Base-by-base conservation (phyloP, 2,797 vertebrate species). In the Hybognathus amarus region DNA sequence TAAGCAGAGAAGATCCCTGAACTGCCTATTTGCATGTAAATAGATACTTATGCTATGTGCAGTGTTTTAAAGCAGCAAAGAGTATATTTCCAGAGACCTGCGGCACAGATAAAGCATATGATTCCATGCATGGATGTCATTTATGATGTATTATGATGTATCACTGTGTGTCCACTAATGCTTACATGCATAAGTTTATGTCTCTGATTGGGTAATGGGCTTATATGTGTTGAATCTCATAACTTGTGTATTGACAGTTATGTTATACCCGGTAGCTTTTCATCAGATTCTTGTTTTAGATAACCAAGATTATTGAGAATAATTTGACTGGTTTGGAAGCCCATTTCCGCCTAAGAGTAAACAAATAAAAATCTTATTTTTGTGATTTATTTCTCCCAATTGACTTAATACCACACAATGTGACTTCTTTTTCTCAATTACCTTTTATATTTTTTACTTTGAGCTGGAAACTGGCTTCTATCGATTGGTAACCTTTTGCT, bases 21-120 rank as follows among this genome's bases (percentile, higher is more conserved):
- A 79, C 85, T 61, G 77, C 68, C 45, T 70, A 77, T 91, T 88
- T 88, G 80, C 85, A 89, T 89, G 59, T 83, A 89, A 89, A 91
- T 80, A 87, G 85, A 89, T 77, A 66, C 85, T 85, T 78, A 76
- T 74, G 77, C 66, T n/a, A 15, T 59, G 24, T 64, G 0, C 67
- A 70, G 67, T 87, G 90, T 90, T 91, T 86, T 87, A 70, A 40
- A 73, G 83, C 69, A 75, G 61, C 86, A 64, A 78, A 87, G 70
- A 80, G 82, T 85, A 89, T 87, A 85, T 88, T 87, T 82, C 36
- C 10, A 6, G 30, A 30, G n/a, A 40, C 59, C 40, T 2, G 30
- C n/a, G n/a, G 47, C 47, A 73, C 12, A 33, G 64, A 56, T 30
- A 75, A 40, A 17, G 6, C 22, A 3, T 30, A 40, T 12, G 42